These are phyloP conservation scores for Sminthurides aquaticus DNA, from an alignment of 2,888 invertebrate genomes.

Conservation along the genomic window DNA sequence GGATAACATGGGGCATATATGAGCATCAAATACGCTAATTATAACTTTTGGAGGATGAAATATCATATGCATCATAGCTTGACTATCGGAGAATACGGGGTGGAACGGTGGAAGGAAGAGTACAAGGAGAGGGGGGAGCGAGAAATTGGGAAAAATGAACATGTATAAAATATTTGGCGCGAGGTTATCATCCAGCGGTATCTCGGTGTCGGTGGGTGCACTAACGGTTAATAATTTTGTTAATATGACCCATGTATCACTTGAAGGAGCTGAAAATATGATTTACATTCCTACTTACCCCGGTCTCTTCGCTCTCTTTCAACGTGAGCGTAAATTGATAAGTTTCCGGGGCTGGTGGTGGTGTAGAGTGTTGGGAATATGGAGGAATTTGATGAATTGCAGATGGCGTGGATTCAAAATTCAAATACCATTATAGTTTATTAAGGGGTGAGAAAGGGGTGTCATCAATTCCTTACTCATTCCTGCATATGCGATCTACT, in stretches of 20 bases:
- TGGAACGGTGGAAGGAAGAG: too few species aligned
- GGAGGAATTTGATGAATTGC: background rate
- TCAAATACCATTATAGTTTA: background rate
- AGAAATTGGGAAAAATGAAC: too few species aligned
- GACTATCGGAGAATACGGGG: too few species aligned
- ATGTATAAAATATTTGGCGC: too few species aligned
- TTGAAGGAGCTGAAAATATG: background rate
- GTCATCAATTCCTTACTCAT: background rate
- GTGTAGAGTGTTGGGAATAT: background rate
- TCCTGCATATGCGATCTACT: background rate
- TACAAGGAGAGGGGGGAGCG: too few species aligned
- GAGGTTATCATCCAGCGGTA: too few species aligned
- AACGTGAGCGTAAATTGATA: background rate
- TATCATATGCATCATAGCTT: too few species aligned
- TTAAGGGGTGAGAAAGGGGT: background rate
- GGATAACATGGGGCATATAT: too few species aligned
- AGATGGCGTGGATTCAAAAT: background rate
- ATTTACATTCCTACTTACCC: background rate
- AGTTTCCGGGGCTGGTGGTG: background rate
- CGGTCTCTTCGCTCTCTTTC: background rate
- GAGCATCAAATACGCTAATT: too few species aligned
- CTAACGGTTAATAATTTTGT: too few species aligned
- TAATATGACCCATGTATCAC: background rate
- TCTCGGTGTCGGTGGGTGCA: too few species aligned
- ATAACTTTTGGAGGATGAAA: too few species aligned